These are phyloP conservation scores for Limosa lapponica DNA, from an alignment of 2,797 vertebrate species.

Conservation along the genomic window DNA sequence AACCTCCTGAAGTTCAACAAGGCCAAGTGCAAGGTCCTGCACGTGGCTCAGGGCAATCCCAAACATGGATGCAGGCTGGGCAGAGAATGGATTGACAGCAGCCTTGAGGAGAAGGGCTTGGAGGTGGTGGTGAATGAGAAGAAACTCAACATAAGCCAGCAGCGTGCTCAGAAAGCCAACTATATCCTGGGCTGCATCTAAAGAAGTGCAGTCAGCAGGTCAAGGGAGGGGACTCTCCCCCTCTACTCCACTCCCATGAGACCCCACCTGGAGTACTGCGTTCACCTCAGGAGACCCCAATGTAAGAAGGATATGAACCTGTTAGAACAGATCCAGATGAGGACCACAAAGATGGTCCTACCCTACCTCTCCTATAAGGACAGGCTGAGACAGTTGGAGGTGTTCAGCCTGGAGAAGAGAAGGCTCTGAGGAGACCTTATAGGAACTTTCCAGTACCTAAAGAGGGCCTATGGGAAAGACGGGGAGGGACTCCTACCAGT, in stretches of 20 bases:
- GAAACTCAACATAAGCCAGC: not conserved
- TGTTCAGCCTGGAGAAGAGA: not conserved
- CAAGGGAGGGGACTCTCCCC: not conserved
- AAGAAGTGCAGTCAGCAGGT: not conserved
- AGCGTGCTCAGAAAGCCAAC: not conserved
- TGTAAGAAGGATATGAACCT: not conserved
- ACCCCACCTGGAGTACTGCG: not conserved
- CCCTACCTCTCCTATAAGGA: not conserved
- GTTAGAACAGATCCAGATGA: not conserved
- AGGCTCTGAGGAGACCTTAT: not conserved
- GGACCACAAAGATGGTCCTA: not conserved
- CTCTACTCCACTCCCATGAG: not conserved
- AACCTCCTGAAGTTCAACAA: not conserved
- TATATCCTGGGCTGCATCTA: not conserved
- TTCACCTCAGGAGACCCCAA: not conserved
- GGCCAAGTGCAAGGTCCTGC: not conserved
- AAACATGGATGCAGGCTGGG: not conserved
- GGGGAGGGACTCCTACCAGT: not conserved
- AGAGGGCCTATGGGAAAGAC: not conserved
- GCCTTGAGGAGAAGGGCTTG: not conserved
- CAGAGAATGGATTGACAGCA: not conserved
- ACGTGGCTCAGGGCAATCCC: not conserved
- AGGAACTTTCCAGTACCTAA: no score
- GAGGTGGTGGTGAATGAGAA: not conserved
- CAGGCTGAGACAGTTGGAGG: not conserved